These are phyloP conservation scores for Pseudocheirus occidentalis DNA, from an alignment of 2,797 vertebrate genomes.

Conservation along the genomic window DNA sequence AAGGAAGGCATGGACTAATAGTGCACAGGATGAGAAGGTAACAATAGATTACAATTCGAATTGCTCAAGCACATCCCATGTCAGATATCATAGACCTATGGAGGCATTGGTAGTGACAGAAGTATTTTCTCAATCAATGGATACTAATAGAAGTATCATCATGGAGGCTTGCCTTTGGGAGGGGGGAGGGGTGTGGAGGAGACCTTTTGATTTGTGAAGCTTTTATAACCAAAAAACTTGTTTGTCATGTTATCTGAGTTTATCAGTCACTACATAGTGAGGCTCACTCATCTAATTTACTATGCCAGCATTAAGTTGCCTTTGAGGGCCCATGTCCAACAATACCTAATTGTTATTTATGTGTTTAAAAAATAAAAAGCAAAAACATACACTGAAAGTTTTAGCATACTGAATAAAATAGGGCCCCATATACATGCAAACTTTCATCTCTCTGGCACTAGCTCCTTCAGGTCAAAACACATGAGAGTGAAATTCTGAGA, in stretches of 20 bases:
- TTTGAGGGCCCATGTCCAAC: neutral
- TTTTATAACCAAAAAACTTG: neutral
- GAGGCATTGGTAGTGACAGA: neutral
- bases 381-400: neutral
- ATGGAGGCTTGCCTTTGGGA: neutral
- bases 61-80: neutral
- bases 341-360: neutral
- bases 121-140: neutral
- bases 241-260: neutral
- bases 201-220: neutral
- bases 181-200: accelerated
- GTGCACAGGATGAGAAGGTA: neutral
- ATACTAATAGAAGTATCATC: neutral
- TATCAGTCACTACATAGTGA: neutral
- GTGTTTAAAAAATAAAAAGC: neutral
- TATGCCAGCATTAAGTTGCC: neutral
- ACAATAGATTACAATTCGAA: neutral
- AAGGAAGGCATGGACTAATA: neutral
- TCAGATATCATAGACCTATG: neutral
- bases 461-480: neutral
- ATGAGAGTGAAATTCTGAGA: neutral
- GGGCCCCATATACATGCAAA: neutral
- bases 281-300: neutral
- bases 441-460: neutral
- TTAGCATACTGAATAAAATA: neutral